Percentiles rank a stretch among this genome's conserved stretches.
phyloP scores from a whole-genome alignment of 1,140 invertebrate genomes.

The Trichoplusia ni region DNA sequence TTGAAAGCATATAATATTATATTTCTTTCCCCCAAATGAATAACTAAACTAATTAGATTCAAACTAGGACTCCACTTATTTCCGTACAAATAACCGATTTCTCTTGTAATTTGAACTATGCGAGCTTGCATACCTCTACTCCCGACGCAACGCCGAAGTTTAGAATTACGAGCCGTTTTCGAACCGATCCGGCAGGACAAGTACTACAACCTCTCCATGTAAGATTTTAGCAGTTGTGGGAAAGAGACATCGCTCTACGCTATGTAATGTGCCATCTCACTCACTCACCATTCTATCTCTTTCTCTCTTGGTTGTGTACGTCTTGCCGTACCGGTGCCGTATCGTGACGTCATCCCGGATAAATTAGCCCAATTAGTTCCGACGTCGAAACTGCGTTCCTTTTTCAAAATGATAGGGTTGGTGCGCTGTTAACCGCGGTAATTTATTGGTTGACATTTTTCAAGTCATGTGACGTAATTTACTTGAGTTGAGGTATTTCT shows the following conservation, averaged over 20 bases:
- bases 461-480: slow-evolving; percentile 1
- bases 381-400: slow-evolving; percentile 35
- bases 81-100: slow-evolving; percentile 48
- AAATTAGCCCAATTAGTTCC: slow-evolving; percentile 59
- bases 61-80: no score
- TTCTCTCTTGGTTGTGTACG: no score
- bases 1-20: no score
- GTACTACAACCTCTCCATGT: no score
- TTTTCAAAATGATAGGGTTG: slow-evolving; percentile 37
- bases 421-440: slow-evolving; percentile 1
- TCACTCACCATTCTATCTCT: neutral
- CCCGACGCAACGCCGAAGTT: no score
- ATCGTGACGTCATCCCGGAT: slow-evolving; percentile 34
- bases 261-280: neutral
- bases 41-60: no score
- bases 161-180: no score
- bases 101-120: slow-evolving; percentile 48
- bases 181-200: no score
- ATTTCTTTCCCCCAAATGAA: no score
- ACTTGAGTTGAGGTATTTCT: neutral
- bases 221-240: no score
- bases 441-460: slow-evolving; percentile 23
- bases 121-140: slow-evolving; percentile 33
- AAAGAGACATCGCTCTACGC: no score
- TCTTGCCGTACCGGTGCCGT: neutral